Conservation (phyloP, 1,140 invertebrate species). For the Drosophila takahashii region DNA sequence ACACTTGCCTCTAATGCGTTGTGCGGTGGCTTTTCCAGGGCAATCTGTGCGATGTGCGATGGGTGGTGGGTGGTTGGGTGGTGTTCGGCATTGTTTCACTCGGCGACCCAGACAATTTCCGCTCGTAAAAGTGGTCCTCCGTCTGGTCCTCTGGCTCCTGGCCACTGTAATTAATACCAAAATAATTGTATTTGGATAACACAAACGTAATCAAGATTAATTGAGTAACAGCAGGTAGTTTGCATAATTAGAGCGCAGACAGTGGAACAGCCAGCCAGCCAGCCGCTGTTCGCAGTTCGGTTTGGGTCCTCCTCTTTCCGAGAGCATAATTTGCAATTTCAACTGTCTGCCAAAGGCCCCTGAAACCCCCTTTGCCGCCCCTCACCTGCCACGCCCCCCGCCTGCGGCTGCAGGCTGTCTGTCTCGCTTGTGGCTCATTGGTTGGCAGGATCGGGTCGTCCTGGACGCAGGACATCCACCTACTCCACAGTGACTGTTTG, state of each 20-base stretch:
- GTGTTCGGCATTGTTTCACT: conserved; percentile 15
- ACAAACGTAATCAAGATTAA: conserved; percentile 83
- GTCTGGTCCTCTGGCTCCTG: conserved; percentile 17
- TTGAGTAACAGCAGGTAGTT: conserved; percentile 83
- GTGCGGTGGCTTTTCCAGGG: conserved; percentile 3
- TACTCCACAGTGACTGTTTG: not conserved
- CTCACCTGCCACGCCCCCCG: conserved; percentile 8
- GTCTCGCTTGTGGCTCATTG: conserved; percentile 16
- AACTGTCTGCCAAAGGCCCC: conserved; percentile 81
- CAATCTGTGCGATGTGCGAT: conserved; percentile 4
- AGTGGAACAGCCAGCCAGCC: conserved; percentile 11
- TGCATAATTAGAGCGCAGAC: conserved; percentile 74
- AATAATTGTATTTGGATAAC: conserved; percentile 84
- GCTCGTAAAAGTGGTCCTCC: conserved; percentile 48
- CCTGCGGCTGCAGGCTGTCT: conserved; percentile 10
- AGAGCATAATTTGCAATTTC: conserved; percentile 83
- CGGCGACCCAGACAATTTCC: conserved; percentile 43
- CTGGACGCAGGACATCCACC: not conserved
- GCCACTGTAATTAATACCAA: conserved; percentile 81
- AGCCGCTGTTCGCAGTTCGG: not conserved
- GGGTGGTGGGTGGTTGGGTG: not conserved
- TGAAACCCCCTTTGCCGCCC: not conserved
- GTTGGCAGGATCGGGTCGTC: conserved; percentile 16
- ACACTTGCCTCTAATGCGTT: conserved; percentile 27
- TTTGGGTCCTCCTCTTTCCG: not conserved